phyloP scores from a whole-genome alignment of 2,113 vertebrate species.

The Corydoras maculifer region DNA sequence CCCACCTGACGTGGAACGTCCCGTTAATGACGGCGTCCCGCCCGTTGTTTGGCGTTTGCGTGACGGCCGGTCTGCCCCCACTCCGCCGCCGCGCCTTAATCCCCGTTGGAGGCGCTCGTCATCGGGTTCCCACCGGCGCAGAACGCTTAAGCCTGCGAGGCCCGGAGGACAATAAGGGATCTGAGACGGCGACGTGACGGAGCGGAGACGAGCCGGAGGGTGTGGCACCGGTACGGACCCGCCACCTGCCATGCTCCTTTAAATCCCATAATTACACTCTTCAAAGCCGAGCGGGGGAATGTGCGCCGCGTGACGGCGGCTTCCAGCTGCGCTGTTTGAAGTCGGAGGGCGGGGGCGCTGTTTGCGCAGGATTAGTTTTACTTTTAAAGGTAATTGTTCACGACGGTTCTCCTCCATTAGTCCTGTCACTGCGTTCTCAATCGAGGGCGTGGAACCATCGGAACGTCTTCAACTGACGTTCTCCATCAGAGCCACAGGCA shows the following conservation, averaged over 20 bases:
- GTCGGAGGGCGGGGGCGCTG: neutral
- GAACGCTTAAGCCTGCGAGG: conserved; percentile 15
- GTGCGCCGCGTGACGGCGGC: conserved; percentile 8
- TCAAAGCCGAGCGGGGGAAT: conserved; percentile 49
- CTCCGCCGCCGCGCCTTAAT: conserved; percentile 1
- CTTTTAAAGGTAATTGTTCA: too few species aligned
- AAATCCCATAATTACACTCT: conserved; percentile 51
- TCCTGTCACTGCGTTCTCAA: too few species aligned
- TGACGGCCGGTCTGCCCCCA: neutral
- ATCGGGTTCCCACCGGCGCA: conserved; percentile 1
- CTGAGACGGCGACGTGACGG: conserved; percentile 39
- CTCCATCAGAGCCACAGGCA: too few species aligned
- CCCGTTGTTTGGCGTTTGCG: neutral
- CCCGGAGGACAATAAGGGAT: neutral
- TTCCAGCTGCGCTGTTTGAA: neutral
- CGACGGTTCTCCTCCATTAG: too few species aligned
- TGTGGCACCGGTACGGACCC: conserved; percentile 27
- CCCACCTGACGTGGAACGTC: conserved; percentile 5
- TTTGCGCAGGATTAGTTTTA: neutral
- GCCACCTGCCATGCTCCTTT: conserved; percentile 45
- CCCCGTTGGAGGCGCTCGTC: conserved; percentile 9
- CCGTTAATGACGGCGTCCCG: neutral
- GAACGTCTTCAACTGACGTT: too few species aligned
- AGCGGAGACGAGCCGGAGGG: conserved; percentile 46
- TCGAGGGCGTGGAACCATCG: too few species aligned